phyloP scores from a whole-genome alignment of 2,797 vertebrate species.

The Hydrophis major region DNA sequence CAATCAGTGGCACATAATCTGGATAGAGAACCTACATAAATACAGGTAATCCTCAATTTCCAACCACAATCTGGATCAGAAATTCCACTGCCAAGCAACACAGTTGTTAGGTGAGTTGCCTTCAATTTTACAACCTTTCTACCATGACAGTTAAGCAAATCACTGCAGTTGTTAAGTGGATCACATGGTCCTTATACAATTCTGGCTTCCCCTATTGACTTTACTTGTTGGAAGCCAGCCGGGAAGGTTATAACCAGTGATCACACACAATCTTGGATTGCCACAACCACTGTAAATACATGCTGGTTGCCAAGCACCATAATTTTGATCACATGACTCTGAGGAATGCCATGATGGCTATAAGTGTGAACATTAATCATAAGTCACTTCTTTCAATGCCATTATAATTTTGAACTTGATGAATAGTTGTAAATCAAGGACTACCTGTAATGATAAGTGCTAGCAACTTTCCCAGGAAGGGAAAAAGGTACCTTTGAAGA shows the following conservation, averaged over 20 bases:
- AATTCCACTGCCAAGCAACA: too few species aligned
- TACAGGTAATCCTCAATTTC: too few species aligned
- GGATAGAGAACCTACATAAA: not conserved
- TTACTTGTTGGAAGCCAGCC: not conserved
- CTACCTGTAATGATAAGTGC: not conserved
- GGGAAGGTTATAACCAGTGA: not conserved
- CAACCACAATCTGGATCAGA: too few species aligned
- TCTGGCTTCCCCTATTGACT: not conserved
- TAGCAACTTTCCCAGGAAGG: not conserved
- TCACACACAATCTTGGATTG: not conserved
- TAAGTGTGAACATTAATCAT: not conserved
- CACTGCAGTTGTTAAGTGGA: too few species aligned
- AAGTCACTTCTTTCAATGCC: not conserved
- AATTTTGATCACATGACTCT: not conserved
- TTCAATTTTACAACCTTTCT: too few species aligned
- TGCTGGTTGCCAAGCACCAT: not conserved
- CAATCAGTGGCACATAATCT: not conserved
- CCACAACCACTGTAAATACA: not conserved
- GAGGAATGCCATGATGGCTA: not conserved
- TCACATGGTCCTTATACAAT: not conserved
- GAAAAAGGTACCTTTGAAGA: not conserved
- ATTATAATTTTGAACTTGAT: not conserved
- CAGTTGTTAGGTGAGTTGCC: too few species aligned
- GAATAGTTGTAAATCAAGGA: not conserved
- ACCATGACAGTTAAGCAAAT: too few species aligned